A percentile compares a stretch with the other conserved stretches of the same genome.
Evolutionary conservation across 37 sponge, comb jelly and placozoan species (phyloP).

Genomic region (Theonella swinhoei): DNA sequence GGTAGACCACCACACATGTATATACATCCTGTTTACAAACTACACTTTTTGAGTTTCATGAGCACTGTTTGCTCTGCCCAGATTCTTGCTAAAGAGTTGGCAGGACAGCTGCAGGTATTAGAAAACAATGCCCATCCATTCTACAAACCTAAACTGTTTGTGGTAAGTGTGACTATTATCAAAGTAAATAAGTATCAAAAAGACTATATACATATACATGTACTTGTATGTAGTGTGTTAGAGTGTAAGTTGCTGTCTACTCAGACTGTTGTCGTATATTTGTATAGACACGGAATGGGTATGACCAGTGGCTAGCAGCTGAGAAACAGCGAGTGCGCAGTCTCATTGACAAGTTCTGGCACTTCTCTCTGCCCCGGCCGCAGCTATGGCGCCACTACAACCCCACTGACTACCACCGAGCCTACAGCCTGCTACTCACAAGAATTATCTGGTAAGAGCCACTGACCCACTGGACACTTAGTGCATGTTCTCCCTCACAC

Average conservation of each 20-base stretch:
- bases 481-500: not conserved
- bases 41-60: no score
- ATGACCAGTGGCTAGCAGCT: conserved; percentile 78
- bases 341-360: conserved; percentile 84
- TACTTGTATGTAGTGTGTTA: no score
- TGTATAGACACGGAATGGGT: conserved; percentile 72
- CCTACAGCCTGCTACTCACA: conserved; percentile 57
- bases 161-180: conserved; percentile 35
- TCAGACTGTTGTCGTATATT: no score
- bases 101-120: conserved; percentile 62
- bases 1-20: conserved; percentile 25
- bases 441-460: conserved; percentile 66
- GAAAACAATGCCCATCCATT: conserved; percentile 86
- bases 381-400: conserved; percentile 57
- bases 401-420: conserved; percentile 76
- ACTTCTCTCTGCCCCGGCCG: conserved; percentile 72
- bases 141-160: conserved; percentile 77
- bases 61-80: not conserved
- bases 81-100: conserved; percentile 78
- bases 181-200: no score
- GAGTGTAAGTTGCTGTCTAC: no score
- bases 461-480: not conserved
- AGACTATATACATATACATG: no score
- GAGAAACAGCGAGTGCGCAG: conserved; percentile 71
- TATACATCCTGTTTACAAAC: no score